These are phyloP conservation scores for Pachyrhynchus sulphureomaculatus DNA, from an alignment of 1,140 invertebrate genomes.

Conservation along the genomic window DNA sequence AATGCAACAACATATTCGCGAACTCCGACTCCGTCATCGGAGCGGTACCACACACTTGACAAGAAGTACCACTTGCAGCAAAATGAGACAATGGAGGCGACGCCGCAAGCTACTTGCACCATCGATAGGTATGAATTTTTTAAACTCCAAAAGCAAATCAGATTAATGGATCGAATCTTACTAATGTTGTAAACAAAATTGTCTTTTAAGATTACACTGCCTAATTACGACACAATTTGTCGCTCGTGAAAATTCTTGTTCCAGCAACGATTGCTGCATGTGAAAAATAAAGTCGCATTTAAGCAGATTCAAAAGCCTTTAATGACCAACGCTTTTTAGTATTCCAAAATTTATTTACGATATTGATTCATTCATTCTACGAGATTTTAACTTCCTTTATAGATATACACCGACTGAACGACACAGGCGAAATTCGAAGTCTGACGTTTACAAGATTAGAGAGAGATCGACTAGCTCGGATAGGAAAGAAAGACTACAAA, in stretches of 20 bases:
- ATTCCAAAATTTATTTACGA: too few relatives aligned
- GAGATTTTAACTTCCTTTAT: neutral
- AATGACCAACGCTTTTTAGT: too few relatives aligned
- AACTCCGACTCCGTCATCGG: constrained; percentile 38
- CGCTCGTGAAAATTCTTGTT: too few relatives aligned
- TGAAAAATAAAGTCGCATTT: too few relatives aligned
- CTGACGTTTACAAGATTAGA: constrained; percentile 43
- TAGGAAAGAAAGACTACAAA: constrained; percentile 39
- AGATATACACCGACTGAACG: constrained; percentile 39
- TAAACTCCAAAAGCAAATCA: neutral
- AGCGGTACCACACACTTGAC: constrained; percentile 41
- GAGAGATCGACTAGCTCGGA: constrained; percentile 42
- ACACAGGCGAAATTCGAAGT: constrained; percentile 38
- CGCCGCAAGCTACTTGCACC: constrained; percentile 38
- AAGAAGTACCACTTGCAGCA: constrained; percentile 33
- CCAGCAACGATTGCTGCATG: too few relatives aligned
- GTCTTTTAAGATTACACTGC: too few relatives aligned
- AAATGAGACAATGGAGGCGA: constrained; percentile 36
- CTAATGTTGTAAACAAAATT: too few relatives aligned
- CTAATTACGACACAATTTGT: too few relatives aligned
- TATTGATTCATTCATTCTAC: too few relatives aligned
- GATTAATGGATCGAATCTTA: neutral
- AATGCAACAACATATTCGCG: constrained; percentile 43
- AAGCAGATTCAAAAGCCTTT: too few relatives aligned
- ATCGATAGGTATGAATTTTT: constrained; percentile 37